Percentiles rank a stretch among this genome's conserved stretches.
phyloP scores from a whole-genome alignment of 2,888 invertebrate genomes.

The Cacoxenus indagator region DNA sequence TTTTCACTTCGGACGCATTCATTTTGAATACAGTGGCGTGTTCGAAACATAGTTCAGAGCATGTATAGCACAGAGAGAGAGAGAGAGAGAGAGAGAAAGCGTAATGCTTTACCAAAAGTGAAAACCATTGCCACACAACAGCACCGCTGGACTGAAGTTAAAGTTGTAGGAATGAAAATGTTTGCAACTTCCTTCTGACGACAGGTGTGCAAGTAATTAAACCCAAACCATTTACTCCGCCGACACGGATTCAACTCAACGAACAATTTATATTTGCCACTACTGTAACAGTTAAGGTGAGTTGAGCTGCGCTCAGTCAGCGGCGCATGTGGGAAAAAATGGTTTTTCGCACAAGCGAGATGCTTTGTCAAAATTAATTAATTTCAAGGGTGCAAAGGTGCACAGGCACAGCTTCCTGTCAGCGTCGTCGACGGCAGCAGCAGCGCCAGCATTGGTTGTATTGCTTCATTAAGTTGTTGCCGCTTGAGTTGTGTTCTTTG shows the following conservation, averaged over 20 bases:
- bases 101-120: constrained; percentile 55
- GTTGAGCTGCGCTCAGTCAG: neutral
- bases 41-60: too few species aligned
- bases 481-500: neutral
- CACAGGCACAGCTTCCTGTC: constrained; percentile 13
- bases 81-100: neutral
- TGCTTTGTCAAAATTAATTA: constrained; percentile 60
- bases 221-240: constrained; percentile 48
- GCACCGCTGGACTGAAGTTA: constrained; percentile 17
- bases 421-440: neutral
- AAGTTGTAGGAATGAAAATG: constrained; percentile 7
- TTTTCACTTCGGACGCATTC: constrained; percentile 37
- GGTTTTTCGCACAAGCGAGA: constrained; percentile 53
- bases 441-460: neutral
- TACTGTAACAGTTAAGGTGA: constrained; percentile 10
- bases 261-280: constrained; percentile 61
- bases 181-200: constrained; percentile 47
- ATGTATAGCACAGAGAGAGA: neutral
- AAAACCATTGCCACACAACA: constrained; percentile 62
- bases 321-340: constrained; percentile 44
- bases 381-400: constrained; percentile 45
- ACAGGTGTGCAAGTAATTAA: constrained; percentile 62
- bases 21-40: too few species aligned
- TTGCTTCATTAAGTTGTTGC: constrained; percentile 1
- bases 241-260: neutral